These are phyloP conservation scores for Tachuris rubrigastra DNA, from an alignment of 2,113 vertebrate genomes.

Conservation along the genomic window DNA sequence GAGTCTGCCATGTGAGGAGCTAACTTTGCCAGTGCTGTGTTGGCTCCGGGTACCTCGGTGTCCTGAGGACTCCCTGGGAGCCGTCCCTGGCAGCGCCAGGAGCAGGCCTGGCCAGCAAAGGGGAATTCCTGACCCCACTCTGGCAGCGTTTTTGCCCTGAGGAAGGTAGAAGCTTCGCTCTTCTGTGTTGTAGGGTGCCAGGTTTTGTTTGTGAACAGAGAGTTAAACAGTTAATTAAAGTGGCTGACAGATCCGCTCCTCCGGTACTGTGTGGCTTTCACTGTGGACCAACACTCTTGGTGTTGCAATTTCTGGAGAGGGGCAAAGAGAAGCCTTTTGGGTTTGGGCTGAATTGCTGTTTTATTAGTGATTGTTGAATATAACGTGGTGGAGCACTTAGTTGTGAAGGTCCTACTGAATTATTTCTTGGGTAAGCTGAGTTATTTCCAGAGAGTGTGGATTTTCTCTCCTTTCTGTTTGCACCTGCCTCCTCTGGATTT, in stretches of 20 bases:
- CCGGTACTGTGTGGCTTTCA: neutral
- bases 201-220: neutral
- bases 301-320: neutral
- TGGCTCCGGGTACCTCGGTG: neutral
- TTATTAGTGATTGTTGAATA: neutral
- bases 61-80: neutral
- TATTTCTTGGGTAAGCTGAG: neutral
- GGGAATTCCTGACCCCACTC: neutral
- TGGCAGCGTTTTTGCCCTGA: neutral
- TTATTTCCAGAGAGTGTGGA: neutral
- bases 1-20: neutral
- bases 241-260: neutral
- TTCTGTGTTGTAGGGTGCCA: neutral
- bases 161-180: neutral
- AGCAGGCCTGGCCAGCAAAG: neutral
- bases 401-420: neutral
- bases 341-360: neutral
- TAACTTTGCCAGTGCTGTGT: neutral
- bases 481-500: neutral
- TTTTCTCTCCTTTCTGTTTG: neutral
- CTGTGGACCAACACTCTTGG: rapidly evolving
- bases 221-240: neutral
- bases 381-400: neutral
- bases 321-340: neutral
- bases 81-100: neutral